phyloP scores from a whole-genome alignment of 2,113 vertebrate genomes.

The Struthidea cinerea region DNA sequence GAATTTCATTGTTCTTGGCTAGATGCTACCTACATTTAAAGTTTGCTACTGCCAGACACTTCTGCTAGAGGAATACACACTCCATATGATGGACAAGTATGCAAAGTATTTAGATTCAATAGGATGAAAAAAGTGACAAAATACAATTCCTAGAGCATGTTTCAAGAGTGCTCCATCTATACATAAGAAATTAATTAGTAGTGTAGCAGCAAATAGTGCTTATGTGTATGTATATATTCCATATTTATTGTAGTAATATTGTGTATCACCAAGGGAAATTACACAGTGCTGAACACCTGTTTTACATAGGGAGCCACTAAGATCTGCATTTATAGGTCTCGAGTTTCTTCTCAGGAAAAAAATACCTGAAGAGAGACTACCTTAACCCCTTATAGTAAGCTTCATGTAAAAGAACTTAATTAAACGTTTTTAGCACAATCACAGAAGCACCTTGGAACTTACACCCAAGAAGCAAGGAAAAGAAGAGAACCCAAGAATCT shows the following conservation, averaged over 20 bases:
- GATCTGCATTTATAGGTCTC: slow-evolving; percentile 8
- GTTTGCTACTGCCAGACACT: not conserved
- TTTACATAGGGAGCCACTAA: not conserved
- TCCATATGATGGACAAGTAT: not conserved
- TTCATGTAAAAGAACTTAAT: not conserved
- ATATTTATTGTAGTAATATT: slow-evolving; percentile 49
- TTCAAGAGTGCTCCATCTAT: not conserved
- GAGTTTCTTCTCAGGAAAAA: not conserved
- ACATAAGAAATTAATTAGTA: slow-evolving; percentile 2
- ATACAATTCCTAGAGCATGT: not conserved
- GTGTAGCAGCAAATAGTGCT: not conserved
- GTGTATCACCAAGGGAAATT: slow-evolving; percentile 10
- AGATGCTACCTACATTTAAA: not conserved
- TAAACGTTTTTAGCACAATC: not conserved
- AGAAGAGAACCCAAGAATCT: not conserved
- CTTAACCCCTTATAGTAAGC: not conserved
- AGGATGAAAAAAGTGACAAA: not conserved
- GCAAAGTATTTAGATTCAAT: not conserved
- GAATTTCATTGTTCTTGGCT: not conserved
- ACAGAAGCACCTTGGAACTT: not conserved
- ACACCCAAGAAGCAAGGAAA: not conserved
- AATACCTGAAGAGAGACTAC: not conserved
- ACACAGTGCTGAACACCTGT: slow-evolving; percentile 51
- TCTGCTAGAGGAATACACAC: not conserved
- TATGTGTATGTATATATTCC: not conserved